A percentile compares a stretch with the other conserved stretches of the same genome.
Conservation (phyloP, 2,113 vertebrate species). For the Rhizomys pruinosus region DNA sequence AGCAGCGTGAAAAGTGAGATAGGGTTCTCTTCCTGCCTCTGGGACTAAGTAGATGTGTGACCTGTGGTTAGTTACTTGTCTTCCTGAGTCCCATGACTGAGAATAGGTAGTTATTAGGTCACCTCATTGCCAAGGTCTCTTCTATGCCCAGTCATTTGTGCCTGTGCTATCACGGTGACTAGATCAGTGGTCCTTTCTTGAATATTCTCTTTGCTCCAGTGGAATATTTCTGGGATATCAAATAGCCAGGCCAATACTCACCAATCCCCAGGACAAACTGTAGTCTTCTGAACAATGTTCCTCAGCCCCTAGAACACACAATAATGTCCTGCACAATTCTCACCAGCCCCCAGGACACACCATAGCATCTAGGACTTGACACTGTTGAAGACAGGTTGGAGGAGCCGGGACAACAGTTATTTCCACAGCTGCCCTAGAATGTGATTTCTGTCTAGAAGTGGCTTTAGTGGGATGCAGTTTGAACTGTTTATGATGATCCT, state of each 20-base stretch:
- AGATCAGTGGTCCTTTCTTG: background rate
- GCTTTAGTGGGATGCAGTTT: background rate
- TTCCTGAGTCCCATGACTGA: background rate
- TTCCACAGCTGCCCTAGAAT: background rate
- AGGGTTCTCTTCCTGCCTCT: background rate
- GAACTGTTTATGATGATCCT: constrained; percentile 8
- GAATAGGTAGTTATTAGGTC: background rate
- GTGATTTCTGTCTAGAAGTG: background rate
- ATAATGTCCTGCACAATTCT: background rate
- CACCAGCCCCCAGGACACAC: background rate
- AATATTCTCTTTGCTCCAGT: background rate
- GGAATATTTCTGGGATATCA: background rate
- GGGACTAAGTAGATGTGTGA: background rate
- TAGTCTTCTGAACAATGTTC: background rate
- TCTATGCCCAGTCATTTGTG: background rate
- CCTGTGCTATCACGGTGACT: background rate
- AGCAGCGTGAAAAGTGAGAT: background rate
- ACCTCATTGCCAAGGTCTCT: background rate
- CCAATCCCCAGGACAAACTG: background rate
- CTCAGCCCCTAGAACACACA: background rate
- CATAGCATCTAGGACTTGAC: background rate
- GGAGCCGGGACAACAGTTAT: background rate
- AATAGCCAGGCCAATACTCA: accelerated
- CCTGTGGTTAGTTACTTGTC: background rate
- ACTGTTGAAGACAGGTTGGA: accelerated